phyloP scores from a whole-genome alignment of 2,888 invertebrate species.

The Monochamus alternatus region DNA sequence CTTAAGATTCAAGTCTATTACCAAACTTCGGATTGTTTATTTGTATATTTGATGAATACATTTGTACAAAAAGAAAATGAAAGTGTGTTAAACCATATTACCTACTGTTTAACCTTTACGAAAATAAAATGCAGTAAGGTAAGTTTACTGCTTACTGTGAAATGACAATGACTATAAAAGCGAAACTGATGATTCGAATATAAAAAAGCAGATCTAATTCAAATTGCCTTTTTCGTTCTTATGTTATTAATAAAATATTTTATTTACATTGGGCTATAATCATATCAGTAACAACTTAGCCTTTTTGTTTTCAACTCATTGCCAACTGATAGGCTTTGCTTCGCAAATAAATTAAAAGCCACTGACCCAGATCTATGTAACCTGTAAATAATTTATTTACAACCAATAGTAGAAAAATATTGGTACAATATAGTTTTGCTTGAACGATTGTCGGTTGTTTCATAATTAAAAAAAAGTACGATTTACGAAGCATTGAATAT shows the following conservation, averaged over 20 bases:
- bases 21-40: background rate
- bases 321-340: slow-evolving; percentile 9
- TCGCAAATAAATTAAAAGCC: slow-evolving; percentile 34
- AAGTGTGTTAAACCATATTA: slow-evolving; percentile 8
- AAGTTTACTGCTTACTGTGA: background rate
- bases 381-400: slow-evolving; percentile 32
- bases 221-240: no score
- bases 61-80: background rate
- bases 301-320: slow-evolving; percentile 21
- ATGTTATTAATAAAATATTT: no score
- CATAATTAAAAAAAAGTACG: background rate
- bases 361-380: slow-evolving; percentile 26
- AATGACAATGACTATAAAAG: no score
- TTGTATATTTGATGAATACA: background rate
- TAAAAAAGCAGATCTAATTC: no score
- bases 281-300: background rate
- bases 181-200: no score
- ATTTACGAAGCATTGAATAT: no score
- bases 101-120: slow-evolving; percentile 1
- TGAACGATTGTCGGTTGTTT: slow-evolving; percentile 8
- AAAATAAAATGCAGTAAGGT: background rate
- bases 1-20: no score
- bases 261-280: no score
- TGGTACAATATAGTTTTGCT: slow-evolving; percentile 17
- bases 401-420: slow-evolving; percentile 17